These are phyloP conservation scores for Amblyjoppa fuscipennis DNA, from an alignment of 2,888 invertebrate genomes.

Conservation along the genomic window DNA sequence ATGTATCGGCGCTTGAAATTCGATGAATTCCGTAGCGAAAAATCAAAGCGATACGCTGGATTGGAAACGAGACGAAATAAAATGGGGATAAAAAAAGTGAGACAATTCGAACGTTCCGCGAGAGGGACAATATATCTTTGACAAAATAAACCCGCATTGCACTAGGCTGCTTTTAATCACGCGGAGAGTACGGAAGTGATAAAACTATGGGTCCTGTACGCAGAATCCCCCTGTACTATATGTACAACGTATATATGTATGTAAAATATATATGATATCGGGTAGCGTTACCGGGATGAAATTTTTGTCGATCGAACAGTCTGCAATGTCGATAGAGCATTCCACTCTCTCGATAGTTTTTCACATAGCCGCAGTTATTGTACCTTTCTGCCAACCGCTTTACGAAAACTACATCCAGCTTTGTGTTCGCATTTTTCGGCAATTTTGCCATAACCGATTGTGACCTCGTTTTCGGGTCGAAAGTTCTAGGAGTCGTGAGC, in stretches of 20 bases:
- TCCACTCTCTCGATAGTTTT: not conserved
- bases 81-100: not conserved
- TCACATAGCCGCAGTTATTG: not conserved
- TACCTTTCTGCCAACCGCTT: not conserved
- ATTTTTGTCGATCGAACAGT: constrained; percentile 25
- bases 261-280: constrained; percentile 32
- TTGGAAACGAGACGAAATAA: not conserved
- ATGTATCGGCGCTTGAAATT: not conserved
- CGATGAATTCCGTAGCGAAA: not conserved
- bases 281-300: not conserved
- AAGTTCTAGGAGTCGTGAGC: not conserved
- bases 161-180: constrained; percentile 52
- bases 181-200: constrained; percentile 29
- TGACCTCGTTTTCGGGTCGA: too few species aligned
- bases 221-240: not conserved
- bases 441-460: not conserved
- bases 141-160: constrained; percentile 58
- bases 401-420: not conserved
- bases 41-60: constrained; percentile 17
- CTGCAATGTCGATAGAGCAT: not conserved
- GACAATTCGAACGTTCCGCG: not conserved
- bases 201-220: constrained; percentile 53
- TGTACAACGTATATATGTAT: not conserved
- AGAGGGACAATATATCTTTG: constrained; percentile 39
- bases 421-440: not conserved